Percentiles rank a stretch among this genome's conserved stretches.
Evolutionary conservation across 2,797 vertebrate species (phyloP).

Genomic region (Urophycis tenuis): DNA sequence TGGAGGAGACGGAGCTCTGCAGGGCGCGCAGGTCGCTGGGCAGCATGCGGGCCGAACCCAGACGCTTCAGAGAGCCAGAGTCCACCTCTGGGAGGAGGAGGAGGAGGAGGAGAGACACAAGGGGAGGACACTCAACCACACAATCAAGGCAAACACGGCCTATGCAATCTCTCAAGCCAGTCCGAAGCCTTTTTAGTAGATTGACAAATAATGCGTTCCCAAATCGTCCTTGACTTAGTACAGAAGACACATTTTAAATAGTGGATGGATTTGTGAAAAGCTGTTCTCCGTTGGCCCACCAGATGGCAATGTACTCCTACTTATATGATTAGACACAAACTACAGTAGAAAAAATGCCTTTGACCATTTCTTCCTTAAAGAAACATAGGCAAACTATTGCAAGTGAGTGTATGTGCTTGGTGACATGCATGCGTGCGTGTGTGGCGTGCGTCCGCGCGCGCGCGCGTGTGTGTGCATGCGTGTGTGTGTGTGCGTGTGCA

Average conservation of each 20-base stretch:
- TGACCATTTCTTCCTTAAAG: background rate
- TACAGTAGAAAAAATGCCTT: background rate
- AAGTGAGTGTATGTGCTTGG: too few relatives aligned
- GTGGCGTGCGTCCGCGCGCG: background rate
- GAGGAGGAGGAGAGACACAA: too few relatives aligned
- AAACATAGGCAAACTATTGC: background rate
- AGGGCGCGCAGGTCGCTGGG: conserved; percentile 85
- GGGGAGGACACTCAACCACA: background rate
- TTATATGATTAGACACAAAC: background rate
- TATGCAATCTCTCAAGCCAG: too few relatives aligned
- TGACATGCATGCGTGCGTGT: too few relatives aligned
- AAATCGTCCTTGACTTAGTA: too few relatives aligned
- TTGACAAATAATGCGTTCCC: too few relatives aligned
- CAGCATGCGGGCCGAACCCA: conserved; percentile 80
- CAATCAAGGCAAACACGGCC: background rate
- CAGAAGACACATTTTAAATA: too few relatives aligned
- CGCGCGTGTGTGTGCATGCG: background rate
- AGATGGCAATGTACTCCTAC: conserved; percentile 43
- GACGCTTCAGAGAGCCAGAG: conserved; percentile 79
- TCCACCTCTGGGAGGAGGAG: conserved; percentile 62
- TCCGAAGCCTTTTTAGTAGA: too few relatives aligned
- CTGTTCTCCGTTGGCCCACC: conserved; percentile 33
- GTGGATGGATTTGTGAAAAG: background rate
- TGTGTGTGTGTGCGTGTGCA: background rate
- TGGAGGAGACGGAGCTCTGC: conserved; percentile 79